These are phyloP conservation scores for Smittia aterrima DNA, from an alignment of 2,888 invertebrate species.

Conservation along the genomic window DNA sequence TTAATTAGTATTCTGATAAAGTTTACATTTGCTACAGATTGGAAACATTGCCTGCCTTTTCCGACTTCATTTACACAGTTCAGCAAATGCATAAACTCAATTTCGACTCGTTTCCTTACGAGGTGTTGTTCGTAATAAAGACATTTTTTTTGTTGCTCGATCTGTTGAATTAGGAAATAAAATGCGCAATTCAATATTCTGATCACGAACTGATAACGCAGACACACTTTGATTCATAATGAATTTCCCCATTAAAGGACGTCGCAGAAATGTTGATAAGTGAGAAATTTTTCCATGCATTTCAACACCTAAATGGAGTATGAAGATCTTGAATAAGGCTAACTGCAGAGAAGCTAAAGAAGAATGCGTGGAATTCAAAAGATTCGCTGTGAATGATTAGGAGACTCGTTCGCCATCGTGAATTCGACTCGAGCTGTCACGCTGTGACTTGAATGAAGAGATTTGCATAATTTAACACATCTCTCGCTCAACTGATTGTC, in stretches of 20 bases:
- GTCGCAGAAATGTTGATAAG: background rate
- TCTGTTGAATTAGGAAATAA: background rate
- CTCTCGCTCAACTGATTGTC: background rate
- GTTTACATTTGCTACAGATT: conserved; percentile 17
- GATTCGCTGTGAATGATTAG: background rate
- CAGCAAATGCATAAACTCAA: background rate
- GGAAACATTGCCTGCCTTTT: background rate
- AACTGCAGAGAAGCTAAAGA: background rate
- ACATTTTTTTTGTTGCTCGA: background rate
- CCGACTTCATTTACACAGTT: background rate
- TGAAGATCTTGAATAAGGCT: background rate
- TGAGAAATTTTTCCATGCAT: conserved; percentile 20
- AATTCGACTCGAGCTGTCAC: background rate
- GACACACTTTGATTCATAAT: conserved; percentile 16
- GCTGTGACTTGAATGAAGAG: background rate
- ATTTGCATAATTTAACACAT: conserved; percentile 25
- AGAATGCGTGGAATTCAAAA: background rate
- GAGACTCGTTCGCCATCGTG: background rate
- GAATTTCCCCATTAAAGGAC: background rate
- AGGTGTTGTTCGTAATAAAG: background rate
- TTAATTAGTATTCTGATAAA: conserved; percentile 25
- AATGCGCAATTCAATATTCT: background rate
- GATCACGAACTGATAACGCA: conserved; percentile 1
- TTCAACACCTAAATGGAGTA: background rate
- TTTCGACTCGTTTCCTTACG: background rate